phyloP scores from a whole-genome alignment of 2,797 vertebrate species.

The Chromobotia macracanthus region DNA sequence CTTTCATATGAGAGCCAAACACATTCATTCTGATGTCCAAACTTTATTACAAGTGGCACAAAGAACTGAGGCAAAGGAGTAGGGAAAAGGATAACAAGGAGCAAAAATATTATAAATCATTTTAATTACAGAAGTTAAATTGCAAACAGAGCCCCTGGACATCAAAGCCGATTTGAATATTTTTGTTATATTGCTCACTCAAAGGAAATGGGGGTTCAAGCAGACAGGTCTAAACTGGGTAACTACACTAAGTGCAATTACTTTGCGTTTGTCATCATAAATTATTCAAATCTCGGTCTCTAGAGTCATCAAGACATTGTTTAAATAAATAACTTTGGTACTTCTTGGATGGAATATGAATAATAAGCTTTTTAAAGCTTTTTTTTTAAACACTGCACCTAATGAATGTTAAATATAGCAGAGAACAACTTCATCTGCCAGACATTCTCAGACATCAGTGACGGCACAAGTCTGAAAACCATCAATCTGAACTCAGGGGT shows the following conservation, averaged over 20 bases:
- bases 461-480: not conserved
- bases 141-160: slow-evolving; percentile 35
- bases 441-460: slow-evolving; percentile 12
- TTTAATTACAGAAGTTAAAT: slow-evolving; percentile 29
- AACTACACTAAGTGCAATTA: slow-evolving; percentile 71
- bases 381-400: slow-evolving; percentile 72
- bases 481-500: slow-evolving; percentile 13
- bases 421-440: slow-evolving; percentile 49
- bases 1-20: slow-evolving; percentile 15
- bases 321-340: slow-evolving; percentile 79
- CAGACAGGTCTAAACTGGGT: slow-evolving; percentile 62
- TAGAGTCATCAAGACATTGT: slow-evolving; percentile 70
- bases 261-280: slow-evolving; percentile 77
- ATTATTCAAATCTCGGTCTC: slow-evolving; percentile 74
- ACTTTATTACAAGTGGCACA: slow-evolving; percentile 17
- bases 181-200: slow-evolving; percentile 61
- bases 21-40: slow-evolving; percentile 29
- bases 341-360: slow-evolving; percentile 63
- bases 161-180: slow-evolving; percentile 55
- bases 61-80: not conserved
- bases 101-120: slow-evolving; percentile 10
- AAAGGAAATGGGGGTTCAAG: slow-evolving; percentile 59
- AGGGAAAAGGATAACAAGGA: not conserved
- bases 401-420: slow-evolving; percentile 72
- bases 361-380: slow-evolving; percentile 70